These are phyloP conservation scores for Hybognathus amarus DNA, from an alignment of 2,797 vertebrate genomes.

Conservation along the genomic window DNA sequence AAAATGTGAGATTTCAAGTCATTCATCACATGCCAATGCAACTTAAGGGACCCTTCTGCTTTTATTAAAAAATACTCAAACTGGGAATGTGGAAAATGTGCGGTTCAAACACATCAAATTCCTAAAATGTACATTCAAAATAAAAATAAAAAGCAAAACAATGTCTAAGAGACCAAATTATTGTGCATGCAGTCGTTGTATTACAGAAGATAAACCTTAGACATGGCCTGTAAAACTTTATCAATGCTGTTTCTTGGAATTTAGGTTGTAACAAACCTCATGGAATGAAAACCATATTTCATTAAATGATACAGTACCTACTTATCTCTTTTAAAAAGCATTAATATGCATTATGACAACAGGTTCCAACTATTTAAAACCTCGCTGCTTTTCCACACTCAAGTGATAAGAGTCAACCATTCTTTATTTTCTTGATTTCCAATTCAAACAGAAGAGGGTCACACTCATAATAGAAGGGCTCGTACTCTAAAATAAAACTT, in stretches of 20 bases:
- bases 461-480: constrained; percentile 18
- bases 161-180: background rate
- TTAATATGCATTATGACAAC: background rate
- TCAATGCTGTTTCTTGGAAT: background rate
- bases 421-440: constrained; percentile 44
- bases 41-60: background rate
- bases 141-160: constrained; percentile 9
- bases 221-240: background rate
- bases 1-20: constrained; percentile 32
- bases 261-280: background rate
- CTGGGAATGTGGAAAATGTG: constrained; percentile 24
- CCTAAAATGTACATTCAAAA: background rate
- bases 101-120: background rate
- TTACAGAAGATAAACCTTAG: background rate
- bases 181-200: background rate
- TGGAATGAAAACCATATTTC: constrained; percentile 17
- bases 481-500: background rate
- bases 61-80: constrained; percentile 23
- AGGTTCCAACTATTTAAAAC: background rate
- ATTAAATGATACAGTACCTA: background rate
- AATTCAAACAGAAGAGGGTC: constrained; percentile 45
- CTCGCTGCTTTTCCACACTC: background rate
- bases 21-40: constrained; percentile 15
- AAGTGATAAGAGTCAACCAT: constrained; percentile 3
- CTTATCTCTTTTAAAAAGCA: background rate